Conservation (phyloP, 2,113 vertebrate genomes). For the Meleagris gallopavo region DNA sequence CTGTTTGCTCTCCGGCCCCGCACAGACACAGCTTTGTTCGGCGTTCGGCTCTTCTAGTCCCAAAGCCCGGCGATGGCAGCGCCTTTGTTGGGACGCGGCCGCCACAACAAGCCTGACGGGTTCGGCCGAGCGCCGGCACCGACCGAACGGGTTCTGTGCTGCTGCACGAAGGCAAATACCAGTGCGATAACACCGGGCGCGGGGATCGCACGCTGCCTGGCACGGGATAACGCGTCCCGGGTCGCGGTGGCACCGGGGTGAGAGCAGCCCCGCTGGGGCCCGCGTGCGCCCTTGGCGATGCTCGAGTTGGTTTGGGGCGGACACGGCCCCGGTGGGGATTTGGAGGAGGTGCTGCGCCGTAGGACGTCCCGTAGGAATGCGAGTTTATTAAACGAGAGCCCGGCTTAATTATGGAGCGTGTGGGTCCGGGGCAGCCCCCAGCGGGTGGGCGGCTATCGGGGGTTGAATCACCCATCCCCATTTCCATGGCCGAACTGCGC, state of each 20-base stretch:
- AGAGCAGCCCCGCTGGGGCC: no score
- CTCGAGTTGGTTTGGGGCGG: no score
- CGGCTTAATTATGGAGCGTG: not conserved
- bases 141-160: not conserved
- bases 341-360: no score
- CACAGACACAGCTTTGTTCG: conserved; percentile 33
- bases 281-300: no score
- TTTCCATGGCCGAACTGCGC: no score
- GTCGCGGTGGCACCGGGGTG: no score
- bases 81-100: conserved; percentile 9
- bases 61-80: not conserved
- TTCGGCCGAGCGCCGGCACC: conserved; percentile 31
- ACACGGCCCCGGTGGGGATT: no score
- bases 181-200: not conserved
- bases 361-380: not conserved
- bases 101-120: not conserved
- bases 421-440: not conserved
- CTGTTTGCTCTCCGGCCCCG: not conserved
- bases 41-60: not conserved
- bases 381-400: not conserved
- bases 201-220: not conserved
- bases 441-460: no score
- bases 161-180: not conserved
- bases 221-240: no score
- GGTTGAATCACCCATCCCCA: no score